Conservation (phyloP, 2,888 invertebrate genomes). For the Diadegma fenestrale region DNA sequence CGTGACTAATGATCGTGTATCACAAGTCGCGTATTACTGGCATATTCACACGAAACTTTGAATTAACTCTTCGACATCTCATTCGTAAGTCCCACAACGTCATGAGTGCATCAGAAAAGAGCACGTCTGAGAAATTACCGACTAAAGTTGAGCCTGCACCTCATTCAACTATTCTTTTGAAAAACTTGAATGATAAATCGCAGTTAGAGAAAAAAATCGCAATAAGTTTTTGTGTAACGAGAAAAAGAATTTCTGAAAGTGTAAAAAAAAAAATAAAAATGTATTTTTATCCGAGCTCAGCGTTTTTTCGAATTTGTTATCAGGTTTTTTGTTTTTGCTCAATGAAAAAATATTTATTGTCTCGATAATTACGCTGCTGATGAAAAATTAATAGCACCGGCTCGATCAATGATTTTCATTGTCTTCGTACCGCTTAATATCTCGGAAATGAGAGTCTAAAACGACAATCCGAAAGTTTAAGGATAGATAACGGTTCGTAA, state of each 20-base stretch:
- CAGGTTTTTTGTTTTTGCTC: background rate
- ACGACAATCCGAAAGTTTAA: constrained; percentile 48
- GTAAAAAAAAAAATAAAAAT: background rate
- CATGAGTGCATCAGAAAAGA: background rate
- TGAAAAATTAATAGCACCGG: background rate
- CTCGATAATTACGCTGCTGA: background rate
- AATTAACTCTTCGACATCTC: constrained; percentile 18
- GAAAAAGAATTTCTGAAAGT: background rate
- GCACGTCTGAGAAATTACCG: background rate
- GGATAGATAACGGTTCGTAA: constrained; percentile 58
- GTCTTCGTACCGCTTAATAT: background rate
- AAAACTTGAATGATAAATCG: background rate
- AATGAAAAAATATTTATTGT: background rate
- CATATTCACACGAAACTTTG: constrained; percentile 8
- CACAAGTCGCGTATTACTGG: background rate
- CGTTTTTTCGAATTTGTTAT: background rate
- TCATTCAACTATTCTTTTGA: no score
- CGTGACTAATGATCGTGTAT: constrained; percentile 23
- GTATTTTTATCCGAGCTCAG: background rate
- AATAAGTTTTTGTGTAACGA: background rate
- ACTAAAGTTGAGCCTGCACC: no score
- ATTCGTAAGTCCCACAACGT: background rate
- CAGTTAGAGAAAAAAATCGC: background rate
- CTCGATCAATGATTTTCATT: background rate
- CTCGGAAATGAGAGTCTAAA: constrained; percentile 6